Conservation (phyloP, 2,797 vertebrate genomes). For the Manis crassicaudata region DNA sequence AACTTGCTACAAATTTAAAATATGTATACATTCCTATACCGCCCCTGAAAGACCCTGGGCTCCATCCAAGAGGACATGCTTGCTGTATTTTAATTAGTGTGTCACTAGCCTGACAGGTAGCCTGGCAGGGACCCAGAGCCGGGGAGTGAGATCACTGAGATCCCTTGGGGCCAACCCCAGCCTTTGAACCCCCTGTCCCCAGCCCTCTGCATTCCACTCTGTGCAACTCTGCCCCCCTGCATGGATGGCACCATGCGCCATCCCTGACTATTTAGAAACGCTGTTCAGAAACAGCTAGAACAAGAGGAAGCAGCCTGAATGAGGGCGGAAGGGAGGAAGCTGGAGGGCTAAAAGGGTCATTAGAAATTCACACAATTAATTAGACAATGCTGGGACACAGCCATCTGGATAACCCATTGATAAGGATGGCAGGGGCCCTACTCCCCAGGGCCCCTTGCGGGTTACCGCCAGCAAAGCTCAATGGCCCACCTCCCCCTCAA, state of each 20-base stretch:
- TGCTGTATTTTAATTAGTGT: too few species aligned
- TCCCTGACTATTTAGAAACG: background rate
- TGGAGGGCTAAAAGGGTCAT: conserved; percentile 66
- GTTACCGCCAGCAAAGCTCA: conserved; percentile 85
- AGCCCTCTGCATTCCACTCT: background rate
- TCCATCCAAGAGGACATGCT: rapidly evolving
- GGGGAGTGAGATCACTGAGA: background rate
- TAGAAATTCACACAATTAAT: conserved; percentile 87
- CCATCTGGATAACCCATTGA: conserved; percentile 67
- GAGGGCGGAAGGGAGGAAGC: background rate
- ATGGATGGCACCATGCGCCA: background rate
- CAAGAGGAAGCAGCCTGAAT: background rate
- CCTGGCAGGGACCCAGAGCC: background rate
- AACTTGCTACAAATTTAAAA: background rate
- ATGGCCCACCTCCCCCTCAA: conserved; percentile 74
- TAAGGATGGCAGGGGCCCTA: conserved; percentile 65
- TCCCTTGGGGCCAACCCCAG: rapidly evolving
- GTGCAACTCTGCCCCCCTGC: background rate
- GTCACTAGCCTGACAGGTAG: too few species aligned
- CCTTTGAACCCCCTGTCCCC: background rate
- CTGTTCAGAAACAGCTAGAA: background rate
- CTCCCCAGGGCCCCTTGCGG: conserved; percentile 82
- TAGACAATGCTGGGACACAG: conserved; percentile 79
- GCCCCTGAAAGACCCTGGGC: background rate
- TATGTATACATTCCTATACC: background rate